phyloP scores from a whole-genome alignment of 2,888 invertebrate species.

The Drosophila incognita region DNA sequence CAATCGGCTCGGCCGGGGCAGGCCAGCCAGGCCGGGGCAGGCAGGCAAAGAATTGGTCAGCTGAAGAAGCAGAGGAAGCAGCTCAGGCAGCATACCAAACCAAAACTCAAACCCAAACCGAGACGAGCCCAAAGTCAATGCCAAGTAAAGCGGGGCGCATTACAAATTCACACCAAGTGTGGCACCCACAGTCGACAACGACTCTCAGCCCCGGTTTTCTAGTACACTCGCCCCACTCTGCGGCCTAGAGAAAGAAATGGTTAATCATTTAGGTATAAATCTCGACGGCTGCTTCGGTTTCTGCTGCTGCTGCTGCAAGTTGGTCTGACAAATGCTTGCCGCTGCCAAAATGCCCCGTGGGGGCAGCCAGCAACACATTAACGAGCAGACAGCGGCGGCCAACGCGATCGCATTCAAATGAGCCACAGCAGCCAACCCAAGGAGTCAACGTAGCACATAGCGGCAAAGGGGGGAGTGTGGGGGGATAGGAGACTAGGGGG shows the following conservation, averaged over 20 bases:
- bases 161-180: slow-evolving; percentile 79
- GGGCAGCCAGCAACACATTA: slow-evolving; percentile 62
- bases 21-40: slow-evolving; percentile 14
- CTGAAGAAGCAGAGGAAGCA: slow-evolving; percentile 37
- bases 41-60: slow-evolving; percentile 68
- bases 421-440: slow-evolving; percentile 31
- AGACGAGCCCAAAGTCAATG: slow-evolving; percentile 54
- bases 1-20: slow-evolving; percentile 60
- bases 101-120: slow-evolving; percentile 15
- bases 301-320: slow-evolving; percentile 7
- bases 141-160: slow-evolving; percentile 66
- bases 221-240: background rate
- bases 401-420: slow-evolving; percentile 70
- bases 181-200: slow-evolving; percentile 65
- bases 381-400: slow-evolving; percentile 56
- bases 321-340: slow-evolving; percentile 59
- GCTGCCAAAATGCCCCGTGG: slow-evolving; percentile 68
- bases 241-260: slow-evolving; percentile 66
- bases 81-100: slow-evolving; percentile 44
- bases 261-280: slow-evolving; percentile 81
- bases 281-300: slow-evolving; percentile 37
- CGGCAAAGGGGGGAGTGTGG: background rate
- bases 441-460: background rate
- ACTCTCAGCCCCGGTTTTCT: background rate
- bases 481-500: slow-evolving; percentile 2